Evolutionary conservation across 2,888 invertebrate genomes (phyloP).

Genomic region (Cerastis rubricosa): DNA sequence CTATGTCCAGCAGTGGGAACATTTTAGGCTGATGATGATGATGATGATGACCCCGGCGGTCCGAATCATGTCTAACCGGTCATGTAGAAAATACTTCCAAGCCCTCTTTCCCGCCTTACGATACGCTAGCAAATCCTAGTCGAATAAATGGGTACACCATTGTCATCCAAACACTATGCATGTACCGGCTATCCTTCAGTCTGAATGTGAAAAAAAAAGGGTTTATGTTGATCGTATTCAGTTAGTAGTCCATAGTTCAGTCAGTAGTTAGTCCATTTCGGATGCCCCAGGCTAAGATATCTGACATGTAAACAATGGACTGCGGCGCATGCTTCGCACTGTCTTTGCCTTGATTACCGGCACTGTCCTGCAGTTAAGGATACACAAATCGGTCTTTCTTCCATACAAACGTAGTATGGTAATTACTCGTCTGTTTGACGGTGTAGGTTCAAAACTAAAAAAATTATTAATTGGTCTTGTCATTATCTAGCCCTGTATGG

Average conservation of each 20-base stretch:
- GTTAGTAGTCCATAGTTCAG: not conserved
- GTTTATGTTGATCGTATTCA: not conserved
- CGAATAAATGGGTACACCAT: not conserved
- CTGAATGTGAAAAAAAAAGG: not conserved
- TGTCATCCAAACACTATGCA: not conserved
- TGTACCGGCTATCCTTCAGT: not conserved
- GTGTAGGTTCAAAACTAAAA: too few relatives aligned
- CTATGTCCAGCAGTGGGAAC: too few relatives aligned
- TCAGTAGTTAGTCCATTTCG: too few relatives aligned
- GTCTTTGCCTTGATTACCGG: not conserved
- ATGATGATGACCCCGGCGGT: too few relatives aligned
- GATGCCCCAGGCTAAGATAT: too few relatives aligned
- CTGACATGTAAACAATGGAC: too few relatives aligned
- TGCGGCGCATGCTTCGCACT: not conserved
- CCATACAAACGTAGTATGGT: too few relatives aligned
- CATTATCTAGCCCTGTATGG: too few relatives aligned
- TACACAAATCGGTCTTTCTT: too few relatives aligned
- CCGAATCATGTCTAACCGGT: not conserved
- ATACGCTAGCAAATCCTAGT: not conserved
- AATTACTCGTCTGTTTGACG: too few relatives aligned
- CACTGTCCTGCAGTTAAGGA: not conserved
- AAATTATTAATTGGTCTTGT: too few relatives aligned
- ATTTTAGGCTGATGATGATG: too few relatives aligned
- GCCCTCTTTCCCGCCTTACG: not conserved
- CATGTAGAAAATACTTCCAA: not conserved